Conservation (phyloP, 92 coral and sea anemone genomes). For the Heliopora coerulea region DNA sequence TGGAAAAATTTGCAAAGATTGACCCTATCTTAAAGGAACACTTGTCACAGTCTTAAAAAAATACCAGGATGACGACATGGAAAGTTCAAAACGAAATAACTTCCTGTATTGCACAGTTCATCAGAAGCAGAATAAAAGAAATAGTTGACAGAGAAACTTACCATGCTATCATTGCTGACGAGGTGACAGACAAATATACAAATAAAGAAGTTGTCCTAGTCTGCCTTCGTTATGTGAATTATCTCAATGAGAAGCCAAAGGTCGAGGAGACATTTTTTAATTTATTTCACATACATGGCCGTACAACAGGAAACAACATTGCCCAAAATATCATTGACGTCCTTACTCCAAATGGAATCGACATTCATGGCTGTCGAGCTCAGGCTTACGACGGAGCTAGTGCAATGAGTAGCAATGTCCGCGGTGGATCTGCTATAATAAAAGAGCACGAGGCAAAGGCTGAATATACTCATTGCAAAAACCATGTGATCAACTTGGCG, state of each 20-base stretch:
- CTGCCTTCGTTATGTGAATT: slow-evolving; percentile 53
- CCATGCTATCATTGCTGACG: slow-evolving; percentile 53
- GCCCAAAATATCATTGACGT: slow-evolving; percentile 34
- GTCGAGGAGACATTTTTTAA: slow-evolving; percentile 46
- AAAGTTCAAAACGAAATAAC: slow-evolving; percentile 52
- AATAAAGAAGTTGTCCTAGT: slow-evolving; percentile 57
- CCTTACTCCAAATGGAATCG: slow-evolving; percentile 54
- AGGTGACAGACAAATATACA: slow-evolving; percentile 54
- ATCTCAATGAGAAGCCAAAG: slow-evolving; percentile 39
- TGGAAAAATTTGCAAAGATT: slow-evolving; percentile 38
- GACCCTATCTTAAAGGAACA: slow-evolving; percentile 47
- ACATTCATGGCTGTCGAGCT: slow-evolving; percentile 49
- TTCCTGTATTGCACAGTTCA: slow-evolving; percentile 38
- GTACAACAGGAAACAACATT: slow-evolving; percentile 47
- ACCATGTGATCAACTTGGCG: slow-evolving; percentile 53
- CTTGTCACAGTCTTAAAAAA: slow-evolving; percentile 33
- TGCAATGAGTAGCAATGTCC: slow-evolving; percentile 54
- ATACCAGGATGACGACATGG: slow-evolving; percentile 48
- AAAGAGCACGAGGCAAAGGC: slow-evolving; percentile 48
- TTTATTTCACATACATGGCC: slow-evolving; percentile 36
- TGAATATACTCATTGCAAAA: slow-evolving; percentile 57
- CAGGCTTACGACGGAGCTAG: slow-evolving; percentile 68
- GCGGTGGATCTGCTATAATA: slow-evolving; percentile 59
- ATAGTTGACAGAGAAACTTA: slow-evolving; percentile 40
- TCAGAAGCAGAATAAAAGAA: slow-evolving; percentile 40